Conservation (phyloP, 1,140 invertebrate genomes). For the Saccostrea cuccullata region DNA sequence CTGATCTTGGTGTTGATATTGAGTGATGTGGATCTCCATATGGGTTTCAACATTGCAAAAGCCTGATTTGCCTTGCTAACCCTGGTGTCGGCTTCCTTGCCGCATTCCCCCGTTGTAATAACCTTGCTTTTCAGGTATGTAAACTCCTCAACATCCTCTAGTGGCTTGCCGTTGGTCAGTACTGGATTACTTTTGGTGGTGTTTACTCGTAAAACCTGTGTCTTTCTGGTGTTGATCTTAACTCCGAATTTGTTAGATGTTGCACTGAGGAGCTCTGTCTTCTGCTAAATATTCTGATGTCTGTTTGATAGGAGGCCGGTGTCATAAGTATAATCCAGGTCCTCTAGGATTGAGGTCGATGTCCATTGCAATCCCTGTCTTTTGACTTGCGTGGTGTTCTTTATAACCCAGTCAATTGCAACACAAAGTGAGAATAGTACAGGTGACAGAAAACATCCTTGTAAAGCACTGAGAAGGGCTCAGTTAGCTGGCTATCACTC, state of each 20-base stretch:
- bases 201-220: background rate
- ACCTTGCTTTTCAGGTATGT: constrained; percentile 19
- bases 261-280: background rate
- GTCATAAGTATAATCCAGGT: too few relatives aligned
- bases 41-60: too few relatives aligned
- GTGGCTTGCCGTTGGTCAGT: background rate
- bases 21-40: too few relatives aligned
- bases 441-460: too few relatives aligned
- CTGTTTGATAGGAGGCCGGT: too few relatives aligned
- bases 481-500: background rate
- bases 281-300: background rate
- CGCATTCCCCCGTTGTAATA: background rate
- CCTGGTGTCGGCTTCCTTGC: background rate
- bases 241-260: constrained; percentile 20
- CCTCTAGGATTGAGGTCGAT: too few relatives aligned
- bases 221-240: background rate
- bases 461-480: background rate
- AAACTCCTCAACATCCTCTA: too few relatives aligned
- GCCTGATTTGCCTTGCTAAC: background rate
- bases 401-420: too few relatives aligned
- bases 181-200: background rate
- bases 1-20: constrained; percentile 24
- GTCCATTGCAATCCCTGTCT: too few relatives aligned
- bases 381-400: too few relatives aligned
- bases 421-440: too few relatives aligned